Evolutionary conservation across 2,113 vertebrate species (phyloP).

Genomic region (Balaeniceps rex): DNA sequence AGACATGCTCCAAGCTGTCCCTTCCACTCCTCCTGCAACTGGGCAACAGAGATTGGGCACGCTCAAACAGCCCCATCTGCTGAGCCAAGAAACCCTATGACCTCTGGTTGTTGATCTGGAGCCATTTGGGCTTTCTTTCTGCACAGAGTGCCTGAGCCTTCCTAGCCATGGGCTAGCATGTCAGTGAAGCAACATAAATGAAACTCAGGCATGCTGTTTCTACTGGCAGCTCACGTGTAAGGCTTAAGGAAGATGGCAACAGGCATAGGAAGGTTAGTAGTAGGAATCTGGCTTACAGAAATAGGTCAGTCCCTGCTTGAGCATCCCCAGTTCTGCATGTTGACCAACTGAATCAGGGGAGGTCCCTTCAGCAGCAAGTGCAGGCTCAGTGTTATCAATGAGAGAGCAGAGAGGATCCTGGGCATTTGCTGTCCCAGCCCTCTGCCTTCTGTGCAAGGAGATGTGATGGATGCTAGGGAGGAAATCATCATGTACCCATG

Average conservation of each 20-base stretch:
- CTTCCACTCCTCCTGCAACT: not conserved
- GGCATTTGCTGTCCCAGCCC: not conserved
- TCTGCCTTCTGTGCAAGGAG: not conserved
- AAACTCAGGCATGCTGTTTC: not conserved
- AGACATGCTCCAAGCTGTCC: not conserved
- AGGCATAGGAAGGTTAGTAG: not conserved
- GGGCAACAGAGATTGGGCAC: not conserved
- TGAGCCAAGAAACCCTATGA: not conserved
- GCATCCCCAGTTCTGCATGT: not conserved
- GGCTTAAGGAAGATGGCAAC: not conserved
- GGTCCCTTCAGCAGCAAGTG: not conserved
- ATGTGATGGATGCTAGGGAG: not conserved
- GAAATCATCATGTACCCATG: not conserved
- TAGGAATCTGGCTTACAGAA: not conserved
- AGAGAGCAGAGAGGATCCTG: not conserved
- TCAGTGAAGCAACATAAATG: not conserved
- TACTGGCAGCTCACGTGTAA: not conserved
- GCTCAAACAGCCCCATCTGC: not conserved
- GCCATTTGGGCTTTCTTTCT: not conserved
- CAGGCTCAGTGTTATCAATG: not conserved
- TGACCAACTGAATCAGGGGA: not conserved
- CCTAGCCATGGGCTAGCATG: not conserved
- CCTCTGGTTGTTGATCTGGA: not conserved
- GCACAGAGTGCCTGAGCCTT: not conserved
- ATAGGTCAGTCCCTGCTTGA: not conserved